Conservation (phyloP, 2,113 vertebrate species). For the Falco punctatus region DNA sequence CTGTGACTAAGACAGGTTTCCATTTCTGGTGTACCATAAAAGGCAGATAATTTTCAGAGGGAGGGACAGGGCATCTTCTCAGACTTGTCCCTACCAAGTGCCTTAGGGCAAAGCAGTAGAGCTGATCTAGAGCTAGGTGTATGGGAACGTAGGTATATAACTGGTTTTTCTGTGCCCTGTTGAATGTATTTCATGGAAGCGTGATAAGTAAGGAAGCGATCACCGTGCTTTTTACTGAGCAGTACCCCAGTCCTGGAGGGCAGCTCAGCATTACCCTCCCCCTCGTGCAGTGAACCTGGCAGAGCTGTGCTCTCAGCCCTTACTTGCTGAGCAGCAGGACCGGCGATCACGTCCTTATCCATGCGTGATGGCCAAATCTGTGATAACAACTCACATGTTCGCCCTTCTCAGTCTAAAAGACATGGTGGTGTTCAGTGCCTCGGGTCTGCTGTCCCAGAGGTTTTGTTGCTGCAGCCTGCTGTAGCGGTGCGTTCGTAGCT, state of each 20-base stretch:
- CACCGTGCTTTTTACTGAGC: not conserved
- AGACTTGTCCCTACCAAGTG: not conserved
- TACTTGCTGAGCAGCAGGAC: not conserved
- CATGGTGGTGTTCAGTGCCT: not conserved
- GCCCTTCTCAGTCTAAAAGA: not conserved
- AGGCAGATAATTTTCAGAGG: not conserved
- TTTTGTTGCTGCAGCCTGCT: not conserved
- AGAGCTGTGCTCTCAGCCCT: not conserved
- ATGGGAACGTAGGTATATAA: not conserved
- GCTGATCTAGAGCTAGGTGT: not conserved
- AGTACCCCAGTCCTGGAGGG: not conserved
- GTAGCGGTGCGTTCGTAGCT: not conserved
- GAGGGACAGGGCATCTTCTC: not conserved
- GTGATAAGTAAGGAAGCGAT: not conserved
- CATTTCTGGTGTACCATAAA: not conserved
- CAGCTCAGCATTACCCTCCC: not conserved
- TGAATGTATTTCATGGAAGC: not conserved
- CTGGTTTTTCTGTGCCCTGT: not conserved
- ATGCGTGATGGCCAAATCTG: not conserved
- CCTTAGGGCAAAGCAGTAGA: not conserved
- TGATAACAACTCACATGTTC: not conserved
- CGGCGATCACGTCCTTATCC: not conserved
- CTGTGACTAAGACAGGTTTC: not conserved
- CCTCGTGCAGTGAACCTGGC: not conserved
- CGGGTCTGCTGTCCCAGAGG: not conserved